These are phyloP conservation scores for Tupaia tana DNA, from an alignment of 2,113 vertebrate species.

Conservation along the genomic window DNA sequence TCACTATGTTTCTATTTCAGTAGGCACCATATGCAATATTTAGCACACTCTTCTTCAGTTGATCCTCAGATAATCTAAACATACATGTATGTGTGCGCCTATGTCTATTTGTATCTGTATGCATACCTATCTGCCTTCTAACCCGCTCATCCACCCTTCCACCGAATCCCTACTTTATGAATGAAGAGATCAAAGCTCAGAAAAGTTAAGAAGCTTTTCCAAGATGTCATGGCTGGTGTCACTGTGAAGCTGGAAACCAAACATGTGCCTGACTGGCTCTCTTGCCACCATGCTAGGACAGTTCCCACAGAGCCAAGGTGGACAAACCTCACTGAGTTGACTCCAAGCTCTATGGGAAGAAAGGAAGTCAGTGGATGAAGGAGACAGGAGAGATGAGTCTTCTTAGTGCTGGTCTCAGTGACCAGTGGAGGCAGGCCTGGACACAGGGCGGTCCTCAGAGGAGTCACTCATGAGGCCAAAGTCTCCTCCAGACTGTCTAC, in stretches of 20 bases:
- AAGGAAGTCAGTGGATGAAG: neutral
- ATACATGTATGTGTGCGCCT: too few species aligned
- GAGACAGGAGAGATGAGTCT: neutral
- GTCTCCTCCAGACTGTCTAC: neutral
- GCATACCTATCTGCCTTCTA: neutral
- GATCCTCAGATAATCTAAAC: neutral
- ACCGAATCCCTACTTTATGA: neutral
- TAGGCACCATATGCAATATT: neutral
- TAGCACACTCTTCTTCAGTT: neutral
- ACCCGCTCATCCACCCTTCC: neutral
- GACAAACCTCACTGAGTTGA: neutral
- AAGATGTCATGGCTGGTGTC: neutral
- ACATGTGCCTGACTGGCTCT: accelerated
- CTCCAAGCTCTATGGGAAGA: neutral
- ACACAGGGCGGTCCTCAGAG: too few species aligned
- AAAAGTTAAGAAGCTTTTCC: neutral
- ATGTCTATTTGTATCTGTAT: neutral
- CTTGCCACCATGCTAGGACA: neutral
- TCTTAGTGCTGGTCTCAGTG: neutral
- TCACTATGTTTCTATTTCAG: neutral
- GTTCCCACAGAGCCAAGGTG: neutral
- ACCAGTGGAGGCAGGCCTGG: too few species aligned
- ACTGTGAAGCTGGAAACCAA: neutral
- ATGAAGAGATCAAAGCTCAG: neutral
- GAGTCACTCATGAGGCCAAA: neutral